phyloP scores from a whole-genome alignment of 1,140 invertebrate genomes.

The Sinonovacula constricta region DNA sequence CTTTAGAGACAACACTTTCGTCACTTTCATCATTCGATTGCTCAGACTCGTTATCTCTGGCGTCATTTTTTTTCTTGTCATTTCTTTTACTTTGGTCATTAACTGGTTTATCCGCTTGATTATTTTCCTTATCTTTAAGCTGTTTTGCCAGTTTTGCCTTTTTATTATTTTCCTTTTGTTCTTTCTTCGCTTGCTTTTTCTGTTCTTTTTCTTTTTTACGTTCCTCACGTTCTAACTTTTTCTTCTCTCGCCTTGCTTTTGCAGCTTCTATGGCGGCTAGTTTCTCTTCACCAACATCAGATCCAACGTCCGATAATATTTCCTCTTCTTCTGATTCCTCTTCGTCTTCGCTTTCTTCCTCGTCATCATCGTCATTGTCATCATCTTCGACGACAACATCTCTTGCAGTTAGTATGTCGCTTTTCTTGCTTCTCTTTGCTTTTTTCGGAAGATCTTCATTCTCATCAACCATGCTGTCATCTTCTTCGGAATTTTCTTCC shows the following conservation, averaged over 20 bases:
- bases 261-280: slow-evolving; percentile 18
- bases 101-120: background rate
- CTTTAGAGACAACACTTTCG: background rate
- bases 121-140: background rate
- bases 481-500: background rate
- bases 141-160: slow-evolving; percentile 13
- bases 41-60: background rate
- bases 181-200: background rate
- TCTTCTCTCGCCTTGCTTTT: slow-evolving; percentile 24
- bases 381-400: slow-evolving; percentile 14
- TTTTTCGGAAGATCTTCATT: too few species aligned
- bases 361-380: slow-evolving; percentile 28
- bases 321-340: background rate
- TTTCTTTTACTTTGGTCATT: background rate
- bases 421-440: too few species aligned
- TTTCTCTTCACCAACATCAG: slow-evolving; percentile 13
- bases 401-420: too few species aligned
- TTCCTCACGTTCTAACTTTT: slow-evolving; percentile 19
- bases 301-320: background rate
- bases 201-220: slow-evolving; percentile 1
- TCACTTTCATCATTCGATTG: background rate
- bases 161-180: background rate
- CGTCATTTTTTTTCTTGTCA: background rate
- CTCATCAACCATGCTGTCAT: slow-evolving; percentile 6
- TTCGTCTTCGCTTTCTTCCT: slow-evolving; percentile 12